These are phyloP conservation scores for Formica aserva DNA, from an alignment of 2,888 invertebrate species.

Conservation along the genomic window DNA sequence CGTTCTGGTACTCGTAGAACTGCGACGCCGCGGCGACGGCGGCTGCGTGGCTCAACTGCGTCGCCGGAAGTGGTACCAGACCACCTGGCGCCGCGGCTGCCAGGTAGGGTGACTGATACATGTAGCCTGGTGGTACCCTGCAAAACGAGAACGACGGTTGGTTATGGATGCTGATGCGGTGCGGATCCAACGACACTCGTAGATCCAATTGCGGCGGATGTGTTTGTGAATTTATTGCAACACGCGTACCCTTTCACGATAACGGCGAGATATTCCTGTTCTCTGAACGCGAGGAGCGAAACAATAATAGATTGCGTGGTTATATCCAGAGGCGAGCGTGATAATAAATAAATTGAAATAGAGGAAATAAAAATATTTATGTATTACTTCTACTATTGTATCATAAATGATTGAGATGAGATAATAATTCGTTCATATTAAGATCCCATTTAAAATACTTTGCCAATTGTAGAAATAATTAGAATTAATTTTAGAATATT, in stretches of 20 bases:
- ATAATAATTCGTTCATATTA: neutral
- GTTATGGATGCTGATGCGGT: conserved; percentile 16
- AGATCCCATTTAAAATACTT: neutral
- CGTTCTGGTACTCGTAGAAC: conserved; percentile 93
- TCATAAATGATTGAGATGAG: neutral
- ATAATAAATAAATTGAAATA: neutral
- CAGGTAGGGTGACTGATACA: conserved; percentile 91
- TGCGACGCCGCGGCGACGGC: conserved; percentile 93
- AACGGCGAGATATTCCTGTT: conserved; percentile 9
- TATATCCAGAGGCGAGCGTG: neutral
- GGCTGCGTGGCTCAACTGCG: conserved; percentile 91
- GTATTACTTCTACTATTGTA: neutral
- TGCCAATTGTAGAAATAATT: neutral
- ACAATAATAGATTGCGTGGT: neutral
- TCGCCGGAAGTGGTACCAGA: conserved; percentile 88
- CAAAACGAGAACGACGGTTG: conserved; percentile 56
- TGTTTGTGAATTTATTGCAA: conserved; percentile 47
- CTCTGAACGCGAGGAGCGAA: neutral
- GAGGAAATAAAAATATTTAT: neutral
- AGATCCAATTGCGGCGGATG: conserved; percentile 57
- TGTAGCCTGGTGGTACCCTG: conserved; percentile 92
- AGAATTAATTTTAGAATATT: neutral
- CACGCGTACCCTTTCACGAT: neutral
- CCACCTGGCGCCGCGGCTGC: conserved; percentile 89
- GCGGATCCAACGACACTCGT: conserved; percentile 50